Base-by-base conservation (phyloP, 2,888 invertebrate genomes). In the Acanthoscelides obtectus region DNA sequence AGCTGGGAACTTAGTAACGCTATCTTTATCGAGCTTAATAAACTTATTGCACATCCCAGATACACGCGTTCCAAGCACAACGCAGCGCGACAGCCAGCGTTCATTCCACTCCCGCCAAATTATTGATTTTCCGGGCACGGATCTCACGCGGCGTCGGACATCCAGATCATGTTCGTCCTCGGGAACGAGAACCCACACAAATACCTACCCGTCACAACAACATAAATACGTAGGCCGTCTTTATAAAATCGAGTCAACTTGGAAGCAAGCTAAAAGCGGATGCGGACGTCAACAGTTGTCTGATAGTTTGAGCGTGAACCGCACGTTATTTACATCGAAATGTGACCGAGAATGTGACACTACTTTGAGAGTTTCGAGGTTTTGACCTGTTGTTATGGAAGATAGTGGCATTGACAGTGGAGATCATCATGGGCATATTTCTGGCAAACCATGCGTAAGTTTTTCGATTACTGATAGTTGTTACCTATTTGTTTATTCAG, bases 371-470 rank as follows among this genome's bases (percentile, higher is more conserved):
- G 5, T 45, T 45, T 45, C 17, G 17, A 45, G 5, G 6, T 45
- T 45, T 45, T 45, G 5, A 45, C 45, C 45, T 45, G 45, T 45
- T 45, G 75, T 73, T 74, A 87, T 87, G 87, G 87, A 88, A 82
- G 87, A 88, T 79, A 88, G 88, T 81, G 88, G 88, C 22, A 88
- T 88, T 27, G 82, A 88, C 78, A 87, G 87, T 76, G 86, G 86
- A 27, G 87, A 88, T 80, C 87, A 83, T 74, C 82, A 84, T 81
- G 84, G 83, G 81, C 79, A 87, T 84, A 72, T 79, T 72, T 72
- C 78, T 73, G 75, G 73, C 72, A 81, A 82, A 75, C 81, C 80
- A 68, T 78, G 74, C 72, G 82, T 80, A 79, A 79, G 77, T 77
- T 12, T 1, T 45, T 45, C 17, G 45, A 12, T 45, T 12, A 12